Base-by-base conservation (phyloP, 2,797 vertebrate species). In the Distichodus sexfasciatus region DNA sequence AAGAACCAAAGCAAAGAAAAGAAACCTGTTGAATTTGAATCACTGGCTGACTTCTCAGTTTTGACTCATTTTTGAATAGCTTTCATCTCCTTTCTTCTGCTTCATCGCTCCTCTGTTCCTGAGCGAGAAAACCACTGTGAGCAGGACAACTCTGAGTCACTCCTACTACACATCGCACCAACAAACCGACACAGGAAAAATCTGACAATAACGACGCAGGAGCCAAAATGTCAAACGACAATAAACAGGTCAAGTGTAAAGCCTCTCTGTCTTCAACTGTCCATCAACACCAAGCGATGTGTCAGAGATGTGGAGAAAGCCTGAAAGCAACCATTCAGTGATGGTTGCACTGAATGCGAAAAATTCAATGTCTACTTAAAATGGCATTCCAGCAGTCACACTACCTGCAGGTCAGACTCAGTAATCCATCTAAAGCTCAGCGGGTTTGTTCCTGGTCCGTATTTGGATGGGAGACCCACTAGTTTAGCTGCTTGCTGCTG, bases 1-100 rank as follows among this genome's bases (percentile, higher is more conserved):
- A 29, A 35, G 7, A 35, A 33, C 1, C 12, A 63, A 47, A 28
- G 36, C 12, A 3, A 44, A 66, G 23, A 26, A 31, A 33, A n/a
- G 10, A 12, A 46, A 63, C 17, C 69, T 72, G 29, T 23, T 57
- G 66, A 48, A 65, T 54, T 46, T 50, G 51, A n/a, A n/a, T n/a
- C n/a, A n/a, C n/a, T n/a, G n/a, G n/a, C n/a, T n/a, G n/a, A 72
- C 43, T 62, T 14, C 9, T 47, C 33, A 15, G 19, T 23, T 72
- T 66, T 72, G 62, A 66, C 70, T 60, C 63, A 66, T 28, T 11
- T 44, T 6, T 60, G 36, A 54, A 55, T n/a, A n/a, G 31, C 50
- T 44, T 23, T 7, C 2, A 0, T 23, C 6, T 43, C 43, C 23
- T 4, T 23, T 15, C 2, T 6, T 54, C 11, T 4, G 5, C 15